phyloP scores from a whole-genome alignment of 2,888 invertebrate genomes.

The Malthinus flaveolus region DNA sequence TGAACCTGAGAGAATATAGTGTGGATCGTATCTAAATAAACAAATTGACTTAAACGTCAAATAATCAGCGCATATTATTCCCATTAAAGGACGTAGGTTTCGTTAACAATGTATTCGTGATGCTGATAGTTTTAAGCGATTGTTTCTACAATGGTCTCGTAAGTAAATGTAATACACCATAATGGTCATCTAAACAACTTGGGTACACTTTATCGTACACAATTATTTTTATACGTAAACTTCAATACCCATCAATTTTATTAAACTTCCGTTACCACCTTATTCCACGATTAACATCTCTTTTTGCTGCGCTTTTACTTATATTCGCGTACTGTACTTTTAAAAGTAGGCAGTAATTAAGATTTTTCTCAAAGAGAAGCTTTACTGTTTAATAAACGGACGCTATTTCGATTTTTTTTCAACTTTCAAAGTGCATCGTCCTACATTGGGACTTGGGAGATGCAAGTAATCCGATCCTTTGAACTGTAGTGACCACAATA shows the following conservation, averaged over 20 bases:
- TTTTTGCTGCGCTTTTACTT: too few relatives aligned
- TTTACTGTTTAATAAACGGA: too few relatives aligned
- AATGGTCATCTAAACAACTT: neutral
- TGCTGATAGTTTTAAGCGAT: constrained; percentile 19
- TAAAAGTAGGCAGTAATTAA: too few relatives aligned
- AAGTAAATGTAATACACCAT: constrained; percentile 11
- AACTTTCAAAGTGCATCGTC: too few relatives aligned
- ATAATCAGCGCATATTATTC: constrained; percentile 25
- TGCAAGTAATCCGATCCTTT: too few relatives aligned
- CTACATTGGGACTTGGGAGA: too few relatives aligned
- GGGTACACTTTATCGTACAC: constrained; percentile 1
- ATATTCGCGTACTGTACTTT: too few relatives aligned
- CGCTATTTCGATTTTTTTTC: too few relatives aligned
- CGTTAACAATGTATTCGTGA: constrained; percentile 25
- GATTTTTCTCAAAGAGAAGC: too few relatives aligned
- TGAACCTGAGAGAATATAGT: constrained; percentile 45
- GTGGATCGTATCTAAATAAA: constrained; percentile 39
- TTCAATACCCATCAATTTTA: neutral
- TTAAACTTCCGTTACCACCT: constrained; percentile 1
- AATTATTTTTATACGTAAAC: neutral
- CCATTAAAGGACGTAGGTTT: constrained; percentile 15
- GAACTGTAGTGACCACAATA: too few relatives aligned
- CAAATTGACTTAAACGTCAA: constrained; percentile 21
- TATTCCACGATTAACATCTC: too few relatives aligned
- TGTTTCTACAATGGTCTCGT: constrained; percentile 9